phyloP scores from a whole-genome alignment of 1,140 invertebrate genomes.

The Lerema accius region DNA sequence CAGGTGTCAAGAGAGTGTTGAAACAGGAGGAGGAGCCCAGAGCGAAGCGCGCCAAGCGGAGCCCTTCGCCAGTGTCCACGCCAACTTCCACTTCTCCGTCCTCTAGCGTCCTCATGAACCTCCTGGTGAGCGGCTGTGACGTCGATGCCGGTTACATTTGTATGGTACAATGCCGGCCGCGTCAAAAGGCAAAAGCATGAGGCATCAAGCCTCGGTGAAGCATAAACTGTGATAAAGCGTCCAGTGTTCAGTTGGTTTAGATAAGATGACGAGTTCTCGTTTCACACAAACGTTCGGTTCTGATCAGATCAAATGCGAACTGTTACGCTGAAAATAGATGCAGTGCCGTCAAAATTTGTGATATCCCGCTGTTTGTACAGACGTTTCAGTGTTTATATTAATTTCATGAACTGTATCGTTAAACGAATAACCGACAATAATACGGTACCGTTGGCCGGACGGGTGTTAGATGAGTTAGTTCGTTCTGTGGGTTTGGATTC shows the following conservation, averaged over 20 bases:
- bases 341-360: slow-evolving; percentile 73
- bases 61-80: slow-evolving; percentile 65
- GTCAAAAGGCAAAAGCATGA: slow-evolving; percentile 76
- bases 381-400: slow-evolving; percentile 42
- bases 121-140: slow-evolving; percentile 95
- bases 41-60: slow-evolving; percentile 71
- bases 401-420: slow-evolving; percentile 32
- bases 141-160: slow-evolving; percentile 95
- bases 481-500: slow-evolving; percentile 40
- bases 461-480: slow-evolving; percentile 28
- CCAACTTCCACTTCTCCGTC: slow-evolving; percentile 76
- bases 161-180: slow-evolving; percentile 87
- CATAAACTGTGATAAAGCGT: slow-evolving; percentile 78
- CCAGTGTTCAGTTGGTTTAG: slow-evolving; percentile 69
- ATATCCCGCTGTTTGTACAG: slow-evolving; percentile 57
- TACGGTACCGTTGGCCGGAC: slow-evolving; percentile 38
- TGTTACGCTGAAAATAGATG: slow-evolving; percentile 37
- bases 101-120: slow-evolving; percentile 94
- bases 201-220: slow-evolving; percentile 38
- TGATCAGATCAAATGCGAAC: slow-evolving; percentile 57
- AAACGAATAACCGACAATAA: slow-evolving; percentile 56
- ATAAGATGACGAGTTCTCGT: slow-evolving; percentile 42
- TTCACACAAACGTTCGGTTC: slow-evolving; percentile 45
- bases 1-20: slow-evolving; percentile 68
- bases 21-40: slow-evolving; percentile 70